A percentile compares a stretch with the other conserved stretches of the same genome.
These are phyloP conservation scores for Colius striatus DNA, from an alignment of 2,113 vertebrate genomes.

Conservation along the genomic window DNA sequence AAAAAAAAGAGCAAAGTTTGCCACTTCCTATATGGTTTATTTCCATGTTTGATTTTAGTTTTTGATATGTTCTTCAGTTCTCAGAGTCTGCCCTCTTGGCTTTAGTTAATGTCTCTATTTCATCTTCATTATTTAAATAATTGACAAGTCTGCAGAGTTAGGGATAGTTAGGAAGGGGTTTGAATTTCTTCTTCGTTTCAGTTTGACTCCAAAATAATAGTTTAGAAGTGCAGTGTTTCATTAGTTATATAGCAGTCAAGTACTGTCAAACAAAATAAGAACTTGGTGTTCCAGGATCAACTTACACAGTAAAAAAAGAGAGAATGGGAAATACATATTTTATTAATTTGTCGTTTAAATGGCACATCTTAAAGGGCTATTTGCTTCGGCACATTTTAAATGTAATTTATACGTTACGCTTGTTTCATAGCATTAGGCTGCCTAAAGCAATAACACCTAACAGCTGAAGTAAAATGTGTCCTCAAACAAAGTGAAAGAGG, in stretches of 20 bases:
- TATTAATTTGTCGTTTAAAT: conserved; percentile 42
- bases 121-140: conserved; percentile 13
- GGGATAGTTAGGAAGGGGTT: background rate
- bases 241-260: background rate
- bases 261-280: background rate
- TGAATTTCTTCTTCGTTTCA: background rate
- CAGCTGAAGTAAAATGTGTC: conserved; percentile 53
- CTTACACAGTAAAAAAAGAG: background rate
- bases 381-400: conserved; percentile 3
- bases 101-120: background rate
- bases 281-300: background rate
- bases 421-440: conserved; percentile 5
- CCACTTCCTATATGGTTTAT: background rate
- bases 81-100: background rate
- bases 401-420: conserved; percentile 26
- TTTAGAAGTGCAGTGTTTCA: background rate
- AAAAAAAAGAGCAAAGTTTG: background rate
- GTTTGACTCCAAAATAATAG: background rate
- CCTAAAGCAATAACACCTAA: conserved; percentile 56
- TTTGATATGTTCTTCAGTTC: background rate
- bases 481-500: conserved; percentile 40
- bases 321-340: background rate
- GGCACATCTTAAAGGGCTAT: background rate
- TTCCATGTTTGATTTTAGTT: background rate
- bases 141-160: background rate